These are phyloP conservation scores for Boleophthalmus pectinirostris DNA, from an alignment of 2,113 vertebrate species.

Conservation along the genomic window DNA sequence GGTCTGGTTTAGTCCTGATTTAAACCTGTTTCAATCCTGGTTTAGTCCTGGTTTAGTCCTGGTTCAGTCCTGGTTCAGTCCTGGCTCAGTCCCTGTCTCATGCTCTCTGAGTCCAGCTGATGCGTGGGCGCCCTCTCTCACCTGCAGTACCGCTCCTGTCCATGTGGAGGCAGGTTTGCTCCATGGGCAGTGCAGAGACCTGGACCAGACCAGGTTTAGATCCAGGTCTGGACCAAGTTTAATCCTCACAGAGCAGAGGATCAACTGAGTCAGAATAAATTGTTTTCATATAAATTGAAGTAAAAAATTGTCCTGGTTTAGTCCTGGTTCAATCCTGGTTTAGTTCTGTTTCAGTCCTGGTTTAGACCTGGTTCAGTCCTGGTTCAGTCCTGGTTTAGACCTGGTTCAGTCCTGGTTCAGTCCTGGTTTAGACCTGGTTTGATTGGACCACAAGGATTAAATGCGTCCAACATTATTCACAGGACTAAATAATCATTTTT, in stretches of 20 bases:
- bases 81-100: background rate
- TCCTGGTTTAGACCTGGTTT: background rate
- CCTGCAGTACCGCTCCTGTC: background rate
- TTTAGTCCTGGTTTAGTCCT: background rate
- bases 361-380: background rate
- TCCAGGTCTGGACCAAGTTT: background rate
- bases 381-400: background rate
- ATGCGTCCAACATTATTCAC: no score
- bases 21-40: background rate
- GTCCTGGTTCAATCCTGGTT: background rate
- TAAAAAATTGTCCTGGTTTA: background rate
- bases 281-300: background rate
- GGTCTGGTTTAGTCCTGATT: background rate
- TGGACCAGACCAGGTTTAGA: background rate
- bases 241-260: background rate
- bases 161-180: background rate
- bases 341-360: background rate
- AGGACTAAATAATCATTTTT: no score
- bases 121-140: slow-evolving; percentile 2
- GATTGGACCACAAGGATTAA: no score
- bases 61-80: background rate
- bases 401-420: background rate
- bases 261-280: background rate
- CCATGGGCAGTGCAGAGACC: background rate
- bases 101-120: background rate